A percentile compares a stretch with the other conserved stretches of the same genome.
Evolutionary conservation across 2,888 invertebrate species (phyloP).

Genomic region (Chrysolina haemoptera): DNA sequence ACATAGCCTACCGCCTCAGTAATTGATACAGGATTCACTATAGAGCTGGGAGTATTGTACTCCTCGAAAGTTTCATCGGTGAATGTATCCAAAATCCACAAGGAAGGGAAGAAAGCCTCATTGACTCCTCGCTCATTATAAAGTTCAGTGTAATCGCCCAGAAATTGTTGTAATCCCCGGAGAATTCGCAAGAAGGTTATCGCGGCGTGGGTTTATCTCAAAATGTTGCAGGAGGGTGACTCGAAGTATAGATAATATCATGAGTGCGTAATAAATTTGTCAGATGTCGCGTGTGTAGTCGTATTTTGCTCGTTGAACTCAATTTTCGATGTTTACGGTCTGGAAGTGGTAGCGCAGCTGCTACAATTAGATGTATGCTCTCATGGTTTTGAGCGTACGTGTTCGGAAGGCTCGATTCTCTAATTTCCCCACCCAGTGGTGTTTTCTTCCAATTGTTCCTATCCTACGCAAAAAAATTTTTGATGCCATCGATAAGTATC

Average conservation of each 20-base stretch:
- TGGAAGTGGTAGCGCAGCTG: not conserved
- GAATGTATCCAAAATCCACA: not conserved
- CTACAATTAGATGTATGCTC: not conserved
- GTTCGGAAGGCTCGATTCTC: not conserved
- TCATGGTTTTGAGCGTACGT: not conserved
- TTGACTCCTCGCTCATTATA: slow-evolving; percentile 9
- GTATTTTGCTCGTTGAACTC: slow-evolving; percentile 10
- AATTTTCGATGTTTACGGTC: not conserved
- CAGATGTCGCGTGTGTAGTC: slow-evolving; percentile 6
- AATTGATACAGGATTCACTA: not conserved
- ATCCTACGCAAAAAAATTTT: too few relatives aligned
- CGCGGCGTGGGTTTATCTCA: not conserved
- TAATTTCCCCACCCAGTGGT: not conserved
- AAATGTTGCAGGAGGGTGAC: not conserved
- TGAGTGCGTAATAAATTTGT: slow-evolving; percentile 19
- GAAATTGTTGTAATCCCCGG: not conserved
- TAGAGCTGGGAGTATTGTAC: not conserved
- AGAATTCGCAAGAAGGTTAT: not conserved
- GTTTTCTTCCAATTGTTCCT: not conserved
- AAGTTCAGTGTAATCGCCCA: slow-evolving; percentile 9
- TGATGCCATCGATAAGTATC: too few relatives aligned
- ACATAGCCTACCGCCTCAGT: not conserved
- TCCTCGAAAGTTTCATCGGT: not conserved
- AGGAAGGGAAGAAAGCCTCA: not conserved
- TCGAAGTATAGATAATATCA: slow-evolving; percentile 1